Evolutionary conservation across 2,888 invertebrate species (phyloP), one percentile per base, ranked within the genome.

Genomic region (Ormyrus labotus): DNA sequence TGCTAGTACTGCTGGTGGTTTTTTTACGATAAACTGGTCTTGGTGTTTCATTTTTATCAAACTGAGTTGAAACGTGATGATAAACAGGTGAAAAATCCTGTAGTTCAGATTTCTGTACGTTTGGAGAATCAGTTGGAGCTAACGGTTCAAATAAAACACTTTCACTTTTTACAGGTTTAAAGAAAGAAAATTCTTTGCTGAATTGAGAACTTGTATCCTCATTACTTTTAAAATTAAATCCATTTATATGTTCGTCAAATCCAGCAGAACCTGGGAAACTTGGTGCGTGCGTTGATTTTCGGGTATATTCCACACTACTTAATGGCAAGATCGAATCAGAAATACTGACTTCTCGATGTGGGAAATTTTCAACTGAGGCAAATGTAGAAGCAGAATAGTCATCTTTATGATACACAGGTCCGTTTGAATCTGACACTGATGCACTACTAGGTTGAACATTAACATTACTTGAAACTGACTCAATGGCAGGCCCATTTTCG

Each of bases 171-270:
- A 86, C 87, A 19, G 84, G 83, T 11, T 79, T 73, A 50, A 87
- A 86, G 76, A 85, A 88, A 7, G 84, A 19, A 80, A 86, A 88
- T 8, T 88, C 87, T 60, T 83, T 83, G 4, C 85, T 76, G 9
- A 84, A 82, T 63, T 85, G 82, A 4, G 86, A 83, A 70, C n/a
- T 85, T 85, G 19, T 78, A 77, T 53, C 80, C 78, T 80, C 73
- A 10, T 86, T 86, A 5, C 83, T 82, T 60, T 86, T 87, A 79
- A 88, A 90, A 80, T 89, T 89, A 78, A 89, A 90, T 63, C 88
- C 89, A 68, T 88, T 88, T 2, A 88, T 84, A 0, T 88, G 88
- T 4, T 82, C 80, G 50, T 80, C 77, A 47, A 50, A 76, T 10
- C 78, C 70, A 0, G 74, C 77, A 47, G 51, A 76, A 11, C 78